phyloP scores from a whole-genome alignment of 2,113 vertebrate genomes.

The Numenius arquata region DNA sequence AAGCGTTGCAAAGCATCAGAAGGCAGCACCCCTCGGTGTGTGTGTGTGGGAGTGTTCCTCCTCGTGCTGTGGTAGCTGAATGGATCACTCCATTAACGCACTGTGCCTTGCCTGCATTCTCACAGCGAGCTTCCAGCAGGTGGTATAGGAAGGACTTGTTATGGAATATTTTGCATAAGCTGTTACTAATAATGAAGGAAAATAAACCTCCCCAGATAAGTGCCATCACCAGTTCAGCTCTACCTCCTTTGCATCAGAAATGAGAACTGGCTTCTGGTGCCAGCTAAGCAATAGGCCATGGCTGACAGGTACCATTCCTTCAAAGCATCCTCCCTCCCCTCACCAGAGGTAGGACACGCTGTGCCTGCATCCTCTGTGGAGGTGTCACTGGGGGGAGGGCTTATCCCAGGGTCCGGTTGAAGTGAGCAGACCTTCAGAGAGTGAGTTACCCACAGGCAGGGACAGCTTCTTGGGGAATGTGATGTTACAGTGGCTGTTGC shows the following conservation, averaged over 20 bases:
- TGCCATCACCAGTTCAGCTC: neutral
- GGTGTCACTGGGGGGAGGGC: neutral
- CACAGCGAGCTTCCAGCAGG: neutral
- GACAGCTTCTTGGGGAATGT: neutral
- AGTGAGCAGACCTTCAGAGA: neutral
- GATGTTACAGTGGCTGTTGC: neutral
- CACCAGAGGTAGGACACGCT: neutral
- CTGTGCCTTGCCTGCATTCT: neutral
- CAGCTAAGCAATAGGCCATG: neutral
- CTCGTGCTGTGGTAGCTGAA: neutral
- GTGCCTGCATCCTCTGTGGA: neutral
- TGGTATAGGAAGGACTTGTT: neutral
- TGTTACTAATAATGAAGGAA: neutral
- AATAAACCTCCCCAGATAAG: neutral
- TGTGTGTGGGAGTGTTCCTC: neutral
- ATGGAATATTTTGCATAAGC: neutral
- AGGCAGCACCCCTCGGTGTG: neutral
- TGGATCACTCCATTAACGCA: neutral
- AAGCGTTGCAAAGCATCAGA: neutral
- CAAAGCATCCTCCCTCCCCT: neutral
- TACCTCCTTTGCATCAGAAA: neutral
- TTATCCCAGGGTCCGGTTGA: accelerated
- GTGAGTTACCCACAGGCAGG: neutral
- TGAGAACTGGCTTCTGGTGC: neutral
- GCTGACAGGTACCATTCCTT: neutral